phyloP scores from a whole-genome alignment of 2,797 vertebrate species.

The Falco naumanni region DNA sequence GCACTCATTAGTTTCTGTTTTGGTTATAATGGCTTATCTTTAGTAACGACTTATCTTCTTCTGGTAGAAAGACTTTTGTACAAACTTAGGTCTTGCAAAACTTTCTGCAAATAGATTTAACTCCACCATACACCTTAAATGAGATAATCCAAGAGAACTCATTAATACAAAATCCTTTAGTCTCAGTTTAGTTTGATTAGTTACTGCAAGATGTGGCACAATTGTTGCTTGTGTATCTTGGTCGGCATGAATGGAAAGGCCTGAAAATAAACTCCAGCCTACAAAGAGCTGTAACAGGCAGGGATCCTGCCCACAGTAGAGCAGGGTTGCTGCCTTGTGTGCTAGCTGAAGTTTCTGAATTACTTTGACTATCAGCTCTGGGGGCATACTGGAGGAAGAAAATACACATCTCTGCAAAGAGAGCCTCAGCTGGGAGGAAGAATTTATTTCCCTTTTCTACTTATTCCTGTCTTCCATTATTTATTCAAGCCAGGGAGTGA shows the following conservation, averaged over 20 bases:
- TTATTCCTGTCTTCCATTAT: slow-evolving; percentile 31
- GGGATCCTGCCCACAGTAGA: neutral
- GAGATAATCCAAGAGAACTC: neutral
- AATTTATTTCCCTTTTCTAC: slow-evolving; percentile 37
- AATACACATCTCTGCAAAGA: slow-evolving; percentile 2
- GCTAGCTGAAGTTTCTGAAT: slow-evolving; percentile 13
- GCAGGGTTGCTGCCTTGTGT: neutral
- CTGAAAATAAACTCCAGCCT: neutral
- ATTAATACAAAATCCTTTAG: neutral
- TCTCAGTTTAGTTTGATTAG: neutral
- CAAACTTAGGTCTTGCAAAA: neutral
- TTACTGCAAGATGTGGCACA: neutral
- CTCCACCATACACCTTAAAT: neutral
- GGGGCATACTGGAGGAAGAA: neutral
- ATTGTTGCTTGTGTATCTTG: neutral
- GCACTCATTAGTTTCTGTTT: neutral
- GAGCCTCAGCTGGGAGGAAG: slow-evolving; percentile 11
- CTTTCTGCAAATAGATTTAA: neutral
- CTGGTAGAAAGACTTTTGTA: neutral
- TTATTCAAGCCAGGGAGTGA: neutral
- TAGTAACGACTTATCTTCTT: neutral
- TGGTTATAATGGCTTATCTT: neutral
- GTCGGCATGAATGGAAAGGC: neutral
- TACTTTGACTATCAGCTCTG: slow-evolving; percentile 5
- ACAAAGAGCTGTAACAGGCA: neutral